Evolutionary conservation across 2,797 vertebrate species (phyloP), one percentile per base, ranked within the genome.

Genomic region (Microcaecilia unicolor): DNA sequence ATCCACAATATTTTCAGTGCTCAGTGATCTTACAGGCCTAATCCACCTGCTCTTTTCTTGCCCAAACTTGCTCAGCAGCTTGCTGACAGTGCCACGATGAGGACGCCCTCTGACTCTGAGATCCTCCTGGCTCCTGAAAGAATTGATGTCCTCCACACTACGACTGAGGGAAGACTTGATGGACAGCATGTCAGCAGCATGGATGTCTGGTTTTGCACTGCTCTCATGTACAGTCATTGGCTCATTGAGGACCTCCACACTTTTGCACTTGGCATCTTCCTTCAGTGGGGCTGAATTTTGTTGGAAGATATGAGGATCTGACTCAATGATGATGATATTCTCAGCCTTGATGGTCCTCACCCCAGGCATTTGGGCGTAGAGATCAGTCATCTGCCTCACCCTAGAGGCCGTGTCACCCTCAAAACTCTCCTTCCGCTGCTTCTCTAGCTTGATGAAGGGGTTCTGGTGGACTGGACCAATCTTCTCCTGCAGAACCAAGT

Each of bases 401-500:
- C 60, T 64, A 51, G 73, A 64, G 72, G 70, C 69, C 67, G 83
- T 79, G 83, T 8, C 36, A 2, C 34, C 37, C 33, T 78, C 78
- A 9, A 61, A 63, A 9, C 30, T 81, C 19, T 53, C 40, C 32
- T 55, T 50, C 31, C 36, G 59, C 6, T 61, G 61, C 28, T 70
- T 56, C 33, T 26, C 84, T 73, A 44, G 52, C 15, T 74, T 74
- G 7, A 92, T 81, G 44, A 93, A 92, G 10, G 83, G 86, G 49
- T 91, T 95, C 64, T 89, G 81, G 37, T 82, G 83, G 31, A 93
- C 60, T 0, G 76, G 78, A 4, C 64, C 67, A 2, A 87, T 86
- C 18, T 86, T 87, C 60, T 92, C 88, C 46, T 63, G 34, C 10
- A 86, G 84, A 14, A 90, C 86, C 14, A 64, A 29, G 1, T 64